These are phyloP conservation scores for Campylomormyrus tamandua DNA, from an alignment of 2,113 vertebrate genomes.

Conservation along the genomic window DNA sequence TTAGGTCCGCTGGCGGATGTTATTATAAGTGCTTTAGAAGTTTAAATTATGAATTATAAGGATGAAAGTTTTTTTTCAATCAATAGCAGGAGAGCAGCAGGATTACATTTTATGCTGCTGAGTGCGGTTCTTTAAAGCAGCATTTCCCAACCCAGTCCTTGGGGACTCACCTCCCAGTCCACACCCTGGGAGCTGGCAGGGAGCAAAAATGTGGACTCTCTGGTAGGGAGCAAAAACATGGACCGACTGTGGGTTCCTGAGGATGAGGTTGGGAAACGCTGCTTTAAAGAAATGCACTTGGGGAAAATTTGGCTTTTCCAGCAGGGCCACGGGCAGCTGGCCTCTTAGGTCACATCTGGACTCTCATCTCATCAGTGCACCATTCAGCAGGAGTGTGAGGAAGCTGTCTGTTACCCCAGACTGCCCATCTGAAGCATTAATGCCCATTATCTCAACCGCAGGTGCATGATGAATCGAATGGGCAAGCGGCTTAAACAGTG, in stretches of 20 bases:
- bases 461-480: not conserved
- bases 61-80: not conserved
- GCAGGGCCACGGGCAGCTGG: not conserved
- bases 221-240: not conserved
- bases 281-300: not conserved
- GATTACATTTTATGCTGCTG: not conserved
- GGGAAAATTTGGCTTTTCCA: not conserved
- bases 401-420: not conserved
- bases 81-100: not conserved
- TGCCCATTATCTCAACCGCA: not conserved
- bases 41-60: not conserved
- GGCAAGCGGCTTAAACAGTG: not conserved
- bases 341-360: not conserved
- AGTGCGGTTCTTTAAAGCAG: not conserved
- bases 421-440: not conserved
- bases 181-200: not conserved
- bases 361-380: not conserved
- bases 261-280: not conserved
- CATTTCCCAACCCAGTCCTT: not conserved
- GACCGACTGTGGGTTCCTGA: not conserved
- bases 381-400: not conserved
- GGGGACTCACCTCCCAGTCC: not conserved
- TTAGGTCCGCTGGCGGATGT: not conserved
- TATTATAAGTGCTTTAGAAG: not conserved
- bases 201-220: not conserved